Base-by-base conservation (phyloP, 2,797 vertebrate species). In the Dipus sagitta region DNA sequence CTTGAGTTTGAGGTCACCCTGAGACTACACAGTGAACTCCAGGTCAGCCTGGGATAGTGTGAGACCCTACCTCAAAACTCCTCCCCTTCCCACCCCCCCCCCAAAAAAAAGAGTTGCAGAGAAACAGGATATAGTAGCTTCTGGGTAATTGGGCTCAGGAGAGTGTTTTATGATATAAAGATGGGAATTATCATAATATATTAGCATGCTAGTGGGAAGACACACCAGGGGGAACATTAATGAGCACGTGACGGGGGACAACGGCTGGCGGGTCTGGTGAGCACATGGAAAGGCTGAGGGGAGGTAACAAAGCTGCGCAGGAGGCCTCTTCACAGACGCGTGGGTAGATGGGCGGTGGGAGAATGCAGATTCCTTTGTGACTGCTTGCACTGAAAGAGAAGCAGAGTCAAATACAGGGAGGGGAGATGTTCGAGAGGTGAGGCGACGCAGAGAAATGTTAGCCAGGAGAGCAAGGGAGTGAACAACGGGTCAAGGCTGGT, bases 401-500 rank as follows among this genome's bases (percentile, higher is more conserved):
- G 24, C 28, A 60, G 28, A 32, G 21, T 67, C 11, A 52, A 79
- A 47, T 42, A 80, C 15, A 3, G 30, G 70, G 32, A 82, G n/a
- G 32, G 13, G 70, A 32, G 38, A 34, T 9, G 12, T 64, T 26
- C 67, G 58, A 68, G 18, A 12, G 60, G 26, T 9, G 38, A 76
- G 58, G 58, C 71, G 17, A 38, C 13, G 52, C 34, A 70, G 1
- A 54, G 28, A 85, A 62, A 84, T 21, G 42, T 62, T 17, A 64
- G 1, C 62, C 18, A 42, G 68, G 74, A 81, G 30, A 78, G 18
- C 4, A 0, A 5, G 14, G 26, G 24, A 42, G 10, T 34, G 24
- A 52, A 68, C 0, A 52, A 68, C 0, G 3, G 54, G 21, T 2
- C n/a, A 26, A 54, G 64, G 75, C 42, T 23, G 23, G 42, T 1